Evolutionary conservation across 2,888 invertebrate genomes (phyloP), one percentile per base, ranked within the genome.

Genomic region (Parnassius smintheus): DNA sequence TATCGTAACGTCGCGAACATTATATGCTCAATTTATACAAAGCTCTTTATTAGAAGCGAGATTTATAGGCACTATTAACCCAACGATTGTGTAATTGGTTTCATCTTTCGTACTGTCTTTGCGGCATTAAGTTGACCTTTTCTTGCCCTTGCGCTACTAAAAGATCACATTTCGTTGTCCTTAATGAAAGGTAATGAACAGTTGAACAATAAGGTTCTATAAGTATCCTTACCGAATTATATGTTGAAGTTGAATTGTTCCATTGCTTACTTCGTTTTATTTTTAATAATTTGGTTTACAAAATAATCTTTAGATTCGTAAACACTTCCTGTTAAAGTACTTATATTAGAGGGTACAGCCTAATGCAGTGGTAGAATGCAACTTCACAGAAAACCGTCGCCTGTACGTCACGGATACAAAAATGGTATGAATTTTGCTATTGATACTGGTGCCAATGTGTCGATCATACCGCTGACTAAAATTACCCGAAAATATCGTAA

Each of bases 21-120:
- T 62, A 62, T 55, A 50, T 54, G 58, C 58, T 54, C 45, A 63
- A 63, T 59, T 63, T 59, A 54, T n/a, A 46, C 54, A 12, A 50
- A 59, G 49, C 42, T 57, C 55, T 59, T 46, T 42, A 52, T 59
- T 56, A 59, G 51, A 52, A 59, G 35, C 44, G 25, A 55, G 59
- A 42, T 63, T 59, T 44, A 62, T 59, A 18, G 59, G 41, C 18
- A 18, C 50, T 51, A 59, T 59, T 59, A 51, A 45, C 55, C 45
- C 51, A 56, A 44, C 46, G 41, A 56, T 56, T 56, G 46, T 46
- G 59, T 63, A 63, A 63, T 63, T 63, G 52, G 59, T 41, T 55
- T 63, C 63, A 45, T 51, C 63, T 59, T 56, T 46, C 63, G 51
- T 11, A 9, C 53, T n/a, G n/a, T 49, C 60, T 22, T 41, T 42